phyloP scores from a whole-genome alignment of 2,113 vertebrate genomes.

The Pholis gunnellus region DNA sequence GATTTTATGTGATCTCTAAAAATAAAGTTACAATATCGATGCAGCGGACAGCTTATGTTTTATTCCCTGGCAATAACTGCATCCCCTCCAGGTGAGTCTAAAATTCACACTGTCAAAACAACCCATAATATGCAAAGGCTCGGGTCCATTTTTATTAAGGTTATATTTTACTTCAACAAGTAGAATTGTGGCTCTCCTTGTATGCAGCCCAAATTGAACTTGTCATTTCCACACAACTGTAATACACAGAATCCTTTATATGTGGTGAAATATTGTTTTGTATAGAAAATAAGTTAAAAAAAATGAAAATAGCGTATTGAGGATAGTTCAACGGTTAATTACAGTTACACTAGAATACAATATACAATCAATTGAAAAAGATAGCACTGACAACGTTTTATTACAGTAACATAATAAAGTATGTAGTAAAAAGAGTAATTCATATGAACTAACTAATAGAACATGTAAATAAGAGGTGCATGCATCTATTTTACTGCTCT shows the following conservation, averaged over 20 bases:
- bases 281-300: background rate
- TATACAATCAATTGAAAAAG: background rate
- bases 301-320: background rate
- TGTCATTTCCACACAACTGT: background rate
- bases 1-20: too few relatives aligned
- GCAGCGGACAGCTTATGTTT: too few relatives aligned
- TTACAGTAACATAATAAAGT: background rate
- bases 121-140: too few relatives aligned
- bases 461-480: background rate
- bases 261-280: too few relatives aligned
- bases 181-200: background rate
- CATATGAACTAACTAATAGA: background rate
- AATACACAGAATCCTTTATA: background rate
- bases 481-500: background rate
- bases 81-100: too few relatives aligned
- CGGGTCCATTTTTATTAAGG: background rate
- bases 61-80: too few relatives aligned
- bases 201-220: background rate
- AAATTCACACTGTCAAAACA: too few relatives aligned
- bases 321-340: background rate
- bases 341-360: background rate
- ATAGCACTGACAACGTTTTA: background rate
- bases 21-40: too few relatives aligned
- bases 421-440: background rate
- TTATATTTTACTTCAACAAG: background rate